phyloP scores from a whole-genome alignment of 1,140 invertebrate species.

The Calliopsis andreniformis region DNA sequence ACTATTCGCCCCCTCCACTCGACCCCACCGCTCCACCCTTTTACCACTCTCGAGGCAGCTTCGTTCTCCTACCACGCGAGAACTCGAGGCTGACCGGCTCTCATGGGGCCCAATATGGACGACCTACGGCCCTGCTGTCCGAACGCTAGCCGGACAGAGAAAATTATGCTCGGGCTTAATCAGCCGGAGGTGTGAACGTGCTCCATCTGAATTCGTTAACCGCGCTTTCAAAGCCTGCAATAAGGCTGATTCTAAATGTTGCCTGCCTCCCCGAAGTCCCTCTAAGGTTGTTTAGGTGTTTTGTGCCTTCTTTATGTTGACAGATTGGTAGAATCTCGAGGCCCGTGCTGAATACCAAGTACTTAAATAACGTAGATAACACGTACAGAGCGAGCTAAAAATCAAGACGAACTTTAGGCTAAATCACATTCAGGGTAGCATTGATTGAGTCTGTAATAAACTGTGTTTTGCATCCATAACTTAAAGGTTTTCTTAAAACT shows the following conservation, averaged over 20 bases:
- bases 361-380: too few relatives aligned
- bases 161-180: slow-evolving; percentile 74
- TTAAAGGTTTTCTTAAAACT: too few relatives aligned
- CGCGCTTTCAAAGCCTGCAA: slow-evolving; percentile 16
- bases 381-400: too few relatives aligned
- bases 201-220: slow-evolving; percentile 76
- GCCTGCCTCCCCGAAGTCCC: neutral
- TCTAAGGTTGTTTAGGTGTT: neutral
- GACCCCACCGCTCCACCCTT: slow-evolving; percentile 45
- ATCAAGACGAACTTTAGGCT: too few relatives aligned
- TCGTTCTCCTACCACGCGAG: slow-evolving; percentile 39
- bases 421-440: too few relatives aligned
- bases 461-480: too few relatives aligned
- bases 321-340: too few relatives aligned
- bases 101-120: slow-evolving; percentile 4
- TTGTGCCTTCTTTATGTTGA: too few relatives aligned
- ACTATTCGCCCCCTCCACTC: slow-evolving; percentile 46
- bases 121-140: slow-evolving; percentile 38
- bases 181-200: slow-evolving; percentile 75
- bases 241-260: slow-evolving; percentile 18
- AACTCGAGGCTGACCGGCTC: neutral
- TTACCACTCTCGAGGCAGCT: slow-evolving; percentile 12
- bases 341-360: too few relatives aligned
- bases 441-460: too few relatives aligned
- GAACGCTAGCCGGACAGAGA: slow-evolving; percentile 35